A percentile compares a stretch with the other conserved stretches of the same genome.
Evolutionary conservation across 2,113 vertebrate genomes (phyloP).

Genomic region (Nematolebias whitei): DNA sequence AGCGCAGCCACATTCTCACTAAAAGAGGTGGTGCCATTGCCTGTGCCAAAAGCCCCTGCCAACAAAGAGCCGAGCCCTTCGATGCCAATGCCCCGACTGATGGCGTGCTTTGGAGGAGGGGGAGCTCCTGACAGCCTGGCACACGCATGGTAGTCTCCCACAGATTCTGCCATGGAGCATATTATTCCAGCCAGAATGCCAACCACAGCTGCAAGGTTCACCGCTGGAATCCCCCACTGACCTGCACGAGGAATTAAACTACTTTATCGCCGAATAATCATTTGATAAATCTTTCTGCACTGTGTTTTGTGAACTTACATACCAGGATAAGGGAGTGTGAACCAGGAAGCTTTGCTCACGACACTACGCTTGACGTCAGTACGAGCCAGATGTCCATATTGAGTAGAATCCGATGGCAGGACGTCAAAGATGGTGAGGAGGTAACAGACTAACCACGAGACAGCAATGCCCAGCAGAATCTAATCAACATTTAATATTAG

Average conservation of each 20-base stretch:
- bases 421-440: slow-evolving; percentile 83
- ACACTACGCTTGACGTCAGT: slow-evolving; percentile 87
- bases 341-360: slow-evolving; percentile 86
- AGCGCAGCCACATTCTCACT: slow-evolving; percentile 93
- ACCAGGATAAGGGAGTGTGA: slow-evolving; percentile 88
- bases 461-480: slow-evolving; percentile 89
- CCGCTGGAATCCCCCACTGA: slow-evolving; percentile 91
- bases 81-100: slow-evolving; percentile 89
- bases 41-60: slow-evolving; percentile 91
- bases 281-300: neutral
- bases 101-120: slow-evolving; percentile 86
- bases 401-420: slow-evolving; percentile 79
- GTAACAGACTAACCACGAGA: slow-evolving; percentile 91
- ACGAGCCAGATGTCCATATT: slow-evolving; percentile 87
- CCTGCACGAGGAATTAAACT: slow-evolving; percentile 73
- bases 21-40: slow-evolving; percentile 92
- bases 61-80: slow-evolving; percentile 91
- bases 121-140: slow-evolving; percentile 89
- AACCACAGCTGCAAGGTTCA: slow-evolving; percentile 90
- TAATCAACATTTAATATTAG: slow-evolving; percentile 65
- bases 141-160: slow-evolving; percentile 93
- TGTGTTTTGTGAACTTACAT: slow-evolving; percentile 4
- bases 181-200: slow-evolving; percentile 90
- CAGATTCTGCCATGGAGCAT: slow-evolving; percentile 92
- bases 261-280: neutral